A percentile compares a stretch with the other conserved stretches of the same genome.
Evolutionary conservation across 2,888 invertebrate genomes (phyloP).

Genomic region (Brachyptera risi): DNA sequence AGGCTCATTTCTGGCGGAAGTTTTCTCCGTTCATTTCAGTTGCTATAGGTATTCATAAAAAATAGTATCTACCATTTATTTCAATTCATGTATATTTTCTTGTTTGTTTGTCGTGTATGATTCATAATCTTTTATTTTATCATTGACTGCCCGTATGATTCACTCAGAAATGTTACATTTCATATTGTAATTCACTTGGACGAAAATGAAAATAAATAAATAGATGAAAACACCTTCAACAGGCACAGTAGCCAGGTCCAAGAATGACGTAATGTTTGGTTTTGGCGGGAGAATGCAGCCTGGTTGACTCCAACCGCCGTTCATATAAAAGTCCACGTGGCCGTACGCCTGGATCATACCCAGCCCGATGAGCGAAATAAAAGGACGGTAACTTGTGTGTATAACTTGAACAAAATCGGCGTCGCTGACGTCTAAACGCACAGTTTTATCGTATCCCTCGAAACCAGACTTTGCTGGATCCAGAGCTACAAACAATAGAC

Average conservation of each 20-base stretch:
- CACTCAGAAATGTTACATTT: no score
- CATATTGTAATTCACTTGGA: no score
- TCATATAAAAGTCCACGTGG: constrained; percentile 63
- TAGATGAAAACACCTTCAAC: constrained; percentile 26
- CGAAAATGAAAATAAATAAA: no score
- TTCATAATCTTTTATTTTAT: no score
- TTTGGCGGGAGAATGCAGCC: no score
- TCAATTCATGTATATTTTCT: no score
- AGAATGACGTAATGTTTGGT: neutral
- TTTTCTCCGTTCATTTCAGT: no score
- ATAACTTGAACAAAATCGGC: constrained; percentile 60
- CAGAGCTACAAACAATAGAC: constrained; percentile 45
- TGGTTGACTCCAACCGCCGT: constrained; percentile 63
- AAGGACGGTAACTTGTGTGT: constrained; percentile 55
- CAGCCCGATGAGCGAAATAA: constrained; percentile 52
- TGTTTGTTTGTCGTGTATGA: no score
- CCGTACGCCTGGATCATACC: constrained; percentile 55
- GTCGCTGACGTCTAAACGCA: constrained; percentile 53
- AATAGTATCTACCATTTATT: no score
- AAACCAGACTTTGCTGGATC: constrained; percentile 65
- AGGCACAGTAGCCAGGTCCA: neutral
- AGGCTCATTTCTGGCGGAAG: no score
- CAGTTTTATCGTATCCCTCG: constrained; percentile 43
- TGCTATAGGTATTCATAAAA: no score
- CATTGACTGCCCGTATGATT: no score